A percentile compares a stretch with the other conserved stretches of the same genome.
phyloP scores from a whole-genome alignment of 2,888 invertebrate species.

The Graphium colonna region DNA sequence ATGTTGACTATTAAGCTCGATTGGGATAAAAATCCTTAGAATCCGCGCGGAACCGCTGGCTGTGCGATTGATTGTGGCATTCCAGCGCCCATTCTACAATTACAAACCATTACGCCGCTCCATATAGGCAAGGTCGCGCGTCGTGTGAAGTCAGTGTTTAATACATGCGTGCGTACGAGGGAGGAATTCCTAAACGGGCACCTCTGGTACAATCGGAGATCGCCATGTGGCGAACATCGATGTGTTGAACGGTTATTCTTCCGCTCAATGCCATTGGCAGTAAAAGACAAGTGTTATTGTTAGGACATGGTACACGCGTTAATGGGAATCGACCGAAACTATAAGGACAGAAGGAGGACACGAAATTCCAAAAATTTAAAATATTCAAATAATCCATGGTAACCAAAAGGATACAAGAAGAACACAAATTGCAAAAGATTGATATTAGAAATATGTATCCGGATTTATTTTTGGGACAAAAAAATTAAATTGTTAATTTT shows the following conservation, averaged over 20 bases:
- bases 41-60: constrained; percentile 22
- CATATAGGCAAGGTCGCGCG: constrained; percentile 64
- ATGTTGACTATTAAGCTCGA: background rate
- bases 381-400: too few relatives aligned
- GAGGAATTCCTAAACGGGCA: constrained; percentile 36
- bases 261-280: constrained; percentile 5
- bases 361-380: too few relatives aligned
- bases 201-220: too few relatives aligned
- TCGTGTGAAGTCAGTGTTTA: constrained; percentile 61
- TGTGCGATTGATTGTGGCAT: constrained; percentile 61
- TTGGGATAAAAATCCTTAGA: constrained; percentile 13
- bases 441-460: too few relatives aligned
- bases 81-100: constrained; percentile 64
- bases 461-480: too few relatives aligned
- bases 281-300: too few relatives aligned
- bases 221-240: constrained; percentile 14
- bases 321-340: too few relatives aligned
- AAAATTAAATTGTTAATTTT: too few relatives aligned
- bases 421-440: too few relatives aligned
- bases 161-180: constrained; percentile 43
- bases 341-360: too few relatives aligned
- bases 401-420: too few relatives aligned
- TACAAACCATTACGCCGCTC: constrained; percentile 64
- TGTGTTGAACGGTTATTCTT: constrained; percentile 1
- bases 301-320: too few relatives aligned